Evolutionary conservation across 2,888 invertebrate genomes (phyloP).

Genomic region (Heteropelma amictum): DNA sequence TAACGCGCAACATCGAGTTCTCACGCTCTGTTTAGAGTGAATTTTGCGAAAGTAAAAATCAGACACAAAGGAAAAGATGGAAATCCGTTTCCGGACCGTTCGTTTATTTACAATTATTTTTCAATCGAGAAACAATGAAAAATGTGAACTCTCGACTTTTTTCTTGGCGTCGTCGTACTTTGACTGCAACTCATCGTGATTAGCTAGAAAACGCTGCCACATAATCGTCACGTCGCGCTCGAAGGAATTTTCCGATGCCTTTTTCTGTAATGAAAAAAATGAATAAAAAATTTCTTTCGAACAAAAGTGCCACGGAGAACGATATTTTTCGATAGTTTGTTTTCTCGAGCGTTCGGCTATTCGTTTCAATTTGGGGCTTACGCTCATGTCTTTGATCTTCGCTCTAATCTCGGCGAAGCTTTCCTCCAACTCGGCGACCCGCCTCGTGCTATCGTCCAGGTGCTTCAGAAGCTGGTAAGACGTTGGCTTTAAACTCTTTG

Average conservation of each 20-base stretch:
- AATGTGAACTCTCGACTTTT: constrained; percentile 59
- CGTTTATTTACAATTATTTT: constrained; percentile 41
- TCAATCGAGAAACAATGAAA: constrained; percentile 47
- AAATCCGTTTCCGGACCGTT: too few relatives aligned
- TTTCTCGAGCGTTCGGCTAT: neutral
- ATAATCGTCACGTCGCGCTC: constrained; percentile 69
- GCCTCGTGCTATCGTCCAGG: constrained; percentile 59
- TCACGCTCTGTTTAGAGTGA: too few relatives aligned
- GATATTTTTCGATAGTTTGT: too few relatives aligned
- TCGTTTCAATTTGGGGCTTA: constrained; percentile 57
- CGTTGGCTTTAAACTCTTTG: constrained; percentile 64
- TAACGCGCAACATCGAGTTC: too few relatives aligned
- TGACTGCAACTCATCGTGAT: constrained; percentile 65
- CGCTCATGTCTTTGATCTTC: constrained; percentile 70
- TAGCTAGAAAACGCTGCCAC: constrained; percentile 73
- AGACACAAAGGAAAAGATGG: neutral
- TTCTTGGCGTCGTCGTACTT: constrained; percentile 64
- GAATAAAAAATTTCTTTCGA: constrained; percentile 21
- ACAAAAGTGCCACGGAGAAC: neutral
- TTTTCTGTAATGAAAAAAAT: constrained; percentile 63
- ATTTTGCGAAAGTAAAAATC: too few relatives aligned
- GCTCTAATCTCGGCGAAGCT: constrained; percentile 64
- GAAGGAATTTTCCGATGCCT: constrained; percentile 57
- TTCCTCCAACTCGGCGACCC: constrained; percentile 61
- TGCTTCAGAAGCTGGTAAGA: constrained; percentile 61